These are phyloP conservation scores for Drosophila austrosaltans DNA, from an alignment of 2,888 invertebrate genomes.

Conservation along the genomic window DNA sequence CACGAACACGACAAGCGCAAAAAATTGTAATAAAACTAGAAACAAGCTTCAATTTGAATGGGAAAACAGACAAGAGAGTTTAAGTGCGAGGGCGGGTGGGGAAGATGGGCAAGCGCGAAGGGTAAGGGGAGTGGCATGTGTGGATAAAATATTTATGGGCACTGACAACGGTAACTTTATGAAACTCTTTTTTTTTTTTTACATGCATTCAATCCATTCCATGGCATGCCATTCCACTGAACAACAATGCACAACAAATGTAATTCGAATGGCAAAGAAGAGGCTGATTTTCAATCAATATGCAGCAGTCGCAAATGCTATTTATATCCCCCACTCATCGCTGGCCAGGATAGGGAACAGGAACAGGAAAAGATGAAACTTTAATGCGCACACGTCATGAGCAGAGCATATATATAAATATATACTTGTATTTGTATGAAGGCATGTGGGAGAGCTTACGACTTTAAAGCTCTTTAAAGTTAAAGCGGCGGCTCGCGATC, in stretches of 20 bases:
- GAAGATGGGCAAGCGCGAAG: neutral
- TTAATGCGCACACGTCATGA: constrained; percentile 54
- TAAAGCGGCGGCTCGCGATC: constrained; percentile 6
- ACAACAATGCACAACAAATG: constrained; percentile 38
- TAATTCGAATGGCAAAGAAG: constrained; percentile 31
- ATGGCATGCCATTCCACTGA: constrained; percentile 25
- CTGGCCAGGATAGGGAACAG: constrained; percentile 29
- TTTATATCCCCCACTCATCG: constrained; percentile 49
- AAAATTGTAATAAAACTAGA: constrained; percentile 72
- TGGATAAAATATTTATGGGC: constrained; percentile 67
- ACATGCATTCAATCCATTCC: constrained; percentile 22
- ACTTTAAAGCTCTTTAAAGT: constrained; percentile 57
- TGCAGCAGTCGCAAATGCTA: constrained; percentile 54
- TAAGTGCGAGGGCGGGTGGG: constrained; percentile 19
- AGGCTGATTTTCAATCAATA: constrained; percentile 62
- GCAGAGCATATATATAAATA: neutral
- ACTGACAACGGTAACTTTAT: constrained; percentile 59
- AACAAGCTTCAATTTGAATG: constrained; percentile 74
- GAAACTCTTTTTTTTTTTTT: constrained; percentile 52
- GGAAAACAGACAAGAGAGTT: constrained; percentile 27
- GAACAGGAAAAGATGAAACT: constrained; percentile 44
- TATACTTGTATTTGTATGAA: neutral
- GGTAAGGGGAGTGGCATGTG: constrained; percentile 12
- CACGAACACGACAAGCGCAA: constrained; percentile 71
- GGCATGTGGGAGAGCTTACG: constrained; percentile 25